Evolutionary conservation across 2,888 invertebrate genomes (phyloP).

Genomic region (Craniophora ligustri): DNA sequence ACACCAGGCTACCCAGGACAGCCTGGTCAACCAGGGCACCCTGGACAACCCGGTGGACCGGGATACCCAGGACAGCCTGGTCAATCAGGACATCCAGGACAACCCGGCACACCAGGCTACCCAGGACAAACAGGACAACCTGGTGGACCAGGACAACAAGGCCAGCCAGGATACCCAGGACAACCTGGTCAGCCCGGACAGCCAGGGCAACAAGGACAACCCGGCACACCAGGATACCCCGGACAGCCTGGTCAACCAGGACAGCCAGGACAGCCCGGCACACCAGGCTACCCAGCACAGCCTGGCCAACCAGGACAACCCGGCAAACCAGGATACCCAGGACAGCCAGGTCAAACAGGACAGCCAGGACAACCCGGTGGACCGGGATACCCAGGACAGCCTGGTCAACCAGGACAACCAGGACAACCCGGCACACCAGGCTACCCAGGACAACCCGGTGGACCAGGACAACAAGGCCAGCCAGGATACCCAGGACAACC

Average conservation of each 20-base stretch:
- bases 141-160: not conserved
- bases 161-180: slow-evolving; percentile 6
- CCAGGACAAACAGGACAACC: slow-evolving; percentile 8
- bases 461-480: slow-evolving; percentile 2
- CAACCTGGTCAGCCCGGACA: slow-evolving; percentile 9
- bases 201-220: slow-evolving; percentile 7
- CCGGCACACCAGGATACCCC: slow-evolving; percentile 11
- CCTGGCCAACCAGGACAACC: slow-evolving; percentile 38
- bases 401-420: slow-evolving; percentile 16
- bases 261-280: slow-evolving; percentile 53
- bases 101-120: slow-evolving; percentile 9
- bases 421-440: slow-evolving; percentile 52
- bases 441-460: slow-evolving; percentile 2
- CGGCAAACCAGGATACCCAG: slow-evolving; percentile 61
- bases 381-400: slow-evolving; percentile 58
- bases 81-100: slow-evolving; percentile 5
- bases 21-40: slow-evolving; percentile 11
- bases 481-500: slow-evolving; percentile 9
- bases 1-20: slow-evolving; percentile 1
- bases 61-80: slow-evolving; percentile 11
- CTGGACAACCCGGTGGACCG: slow-evolving; percentile 9
- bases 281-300: slow-evolving; percentile 55
- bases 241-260: slow-evolving; percentile 29
- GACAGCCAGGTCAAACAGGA: slow-evolving; percentile 47
- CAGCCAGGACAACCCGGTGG: slow-evolving; percentile 43